Conservation (phyloP, 2,888 invertebrate species). For the Luperina nickerlii region DNA sequence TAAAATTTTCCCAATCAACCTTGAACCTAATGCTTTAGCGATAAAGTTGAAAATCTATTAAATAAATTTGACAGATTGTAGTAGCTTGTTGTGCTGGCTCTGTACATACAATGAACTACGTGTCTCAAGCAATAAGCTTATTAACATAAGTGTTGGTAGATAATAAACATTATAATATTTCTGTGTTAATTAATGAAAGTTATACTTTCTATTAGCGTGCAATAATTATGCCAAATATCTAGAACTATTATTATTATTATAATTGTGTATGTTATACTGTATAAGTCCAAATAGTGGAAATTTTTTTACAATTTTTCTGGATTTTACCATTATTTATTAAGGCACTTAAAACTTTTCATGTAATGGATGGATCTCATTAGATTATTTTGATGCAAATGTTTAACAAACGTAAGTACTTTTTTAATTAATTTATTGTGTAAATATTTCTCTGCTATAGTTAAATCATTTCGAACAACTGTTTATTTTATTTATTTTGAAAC, state of each 20-base stretch:
- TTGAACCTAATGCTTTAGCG: no score
- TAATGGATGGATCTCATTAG: slow-evolving; percentile 59
- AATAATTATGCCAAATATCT: slow-evolving; percentile 51
- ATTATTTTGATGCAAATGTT: slow-evolving; percentile 44
- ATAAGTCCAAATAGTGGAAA: background rate
- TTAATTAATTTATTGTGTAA: slow-evolving; percentile 54
- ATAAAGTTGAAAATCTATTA: no score
- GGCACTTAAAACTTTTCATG: slow-evolving; percentile 56
- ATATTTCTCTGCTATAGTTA: slow-evolving; percentile 52
- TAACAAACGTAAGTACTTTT: slow-evolving; percentile 39
- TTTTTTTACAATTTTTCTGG: background rate
- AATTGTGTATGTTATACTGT: slow-evolving; percentile 33
- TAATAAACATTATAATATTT: slow-evolving; percentile 48
- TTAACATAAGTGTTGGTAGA: slow-evolving; percentile 47
- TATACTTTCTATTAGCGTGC: slow-evolving; percentile 52
- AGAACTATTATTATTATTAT: slow-evolving; percentile 32
- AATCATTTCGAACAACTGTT: slow-evolving; percentile 43
- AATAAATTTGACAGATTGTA: no score
- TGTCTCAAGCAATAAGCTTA: slow-evolving; percentile 87
- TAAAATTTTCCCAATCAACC: no score
- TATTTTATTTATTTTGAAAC: slow-evolving; percentile 29
- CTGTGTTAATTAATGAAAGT: slow-evolving; percentile 47
- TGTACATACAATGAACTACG: slow-evolving; percentile 74
- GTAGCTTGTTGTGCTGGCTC: no score
- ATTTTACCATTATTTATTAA: slow-evolving; percentile 40